Evolutionary conservation across 1,140 invertebrate species (phyloP).

Genomic region (Lepeophtheirus salmonis): DNA sequence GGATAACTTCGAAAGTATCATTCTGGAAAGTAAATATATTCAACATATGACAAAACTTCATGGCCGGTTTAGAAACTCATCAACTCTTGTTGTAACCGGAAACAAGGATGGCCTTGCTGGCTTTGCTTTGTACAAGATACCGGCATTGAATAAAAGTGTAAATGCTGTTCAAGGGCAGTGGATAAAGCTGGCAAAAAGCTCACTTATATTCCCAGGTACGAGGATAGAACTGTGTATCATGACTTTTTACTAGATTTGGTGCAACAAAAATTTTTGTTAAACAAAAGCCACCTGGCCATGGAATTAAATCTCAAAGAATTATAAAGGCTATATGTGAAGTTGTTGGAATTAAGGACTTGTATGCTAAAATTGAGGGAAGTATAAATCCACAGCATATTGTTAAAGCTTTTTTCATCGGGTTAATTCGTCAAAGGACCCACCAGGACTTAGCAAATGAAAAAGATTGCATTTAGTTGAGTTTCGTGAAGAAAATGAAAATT

Average conservation of each 20-base stretch:
- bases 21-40: conserved; percentile 58
- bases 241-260: conserved; percentile 71
- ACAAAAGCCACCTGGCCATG: conserved; percentile 68
- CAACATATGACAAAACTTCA: conserved; percentile 65
- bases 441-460: conserved; percentile 72
- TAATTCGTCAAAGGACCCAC: conserved; percentile 63
- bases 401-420: conserved; percentile 82
- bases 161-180: conserved; percentile 48
- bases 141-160: conserved; percentile 32
- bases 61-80: conserved; percentile 47
- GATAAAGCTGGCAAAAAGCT: conserved; percentile 67
- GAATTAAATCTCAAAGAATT: conserved; percentile 62
- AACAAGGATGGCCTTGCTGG: conserved; percentile 72
- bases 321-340: conserved; percentile 71
- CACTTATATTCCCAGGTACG: conserved; percentile 57
- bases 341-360: conserved; percentile 78
- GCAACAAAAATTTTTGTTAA: conserved; percentile 55
- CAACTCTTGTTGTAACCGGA: conserved; percentile 57
- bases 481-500: conserved; percentile 45
- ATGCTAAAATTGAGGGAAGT: conserved; percentile 78
- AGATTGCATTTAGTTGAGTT: conserved; percentile 74
- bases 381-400: conserved; percentile 57
- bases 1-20: conserved; percentile 64
- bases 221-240: conserved; percentile 70
- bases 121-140: conserved; percentile 49